Conservation (phyloP, 2,888 invertebrate genomes). For the Ectemnius continuus region DNA sequence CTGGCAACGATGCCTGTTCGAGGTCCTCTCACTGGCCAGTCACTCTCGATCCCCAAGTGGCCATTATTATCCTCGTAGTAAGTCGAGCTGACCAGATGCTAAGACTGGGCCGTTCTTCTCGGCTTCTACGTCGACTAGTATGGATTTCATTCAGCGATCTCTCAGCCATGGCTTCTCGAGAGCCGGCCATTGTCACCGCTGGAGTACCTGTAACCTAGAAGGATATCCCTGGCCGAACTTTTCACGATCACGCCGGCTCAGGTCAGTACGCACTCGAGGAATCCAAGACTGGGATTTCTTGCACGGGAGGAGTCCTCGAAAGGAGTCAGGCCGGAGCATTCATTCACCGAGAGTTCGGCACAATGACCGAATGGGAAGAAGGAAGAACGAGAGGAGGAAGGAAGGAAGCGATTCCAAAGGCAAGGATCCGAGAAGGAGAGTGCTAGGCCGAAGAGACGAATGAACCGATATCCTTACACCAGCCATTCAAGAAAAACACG, state of each 20-base stretch:
- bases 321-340: conserved; percentile 14
- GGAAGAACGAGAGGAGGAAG: conserved; percentile 10
- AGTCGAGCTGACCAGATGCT: conserved; percentile 71
- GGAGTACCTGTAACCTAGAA: conserved; percentile 74
- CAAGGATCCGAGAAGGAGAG: neutral
- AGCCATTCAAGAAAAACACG: conserved; percentile 33
- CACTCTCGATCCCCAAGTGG: conserved; percentile 54
- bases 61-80: conserved; percentile 68
- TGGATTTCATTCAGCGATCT: conserved; percentile 62
- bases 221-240: conserved; percentile 24
- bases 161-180: conserved; percentile 39
- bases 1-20: conserved; percentile 34
- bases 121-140: conserved; percentile 56
- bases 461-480: conserved; percentile 34
- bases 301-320: conserved; percentile 42
- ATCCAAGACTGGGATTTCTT: conserved; percentile 74
- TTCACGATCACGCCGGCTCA: conserved; percentile 14
- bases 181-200: conserved; percentile 67
- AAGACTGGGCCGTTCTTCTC: conserved; percentile 42
- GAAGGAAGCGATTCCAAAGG: conserved; percentile 9
- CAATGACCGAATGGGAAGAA: conserved; percentile 43
- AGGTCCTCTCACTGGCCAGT: conserved; percentile 20
- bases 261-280: conserved; percentile 16
- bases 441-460: neutral
- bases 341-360: conserved; percentile 39